Base-by-base conservation (phyloP, 2,888 invertebrate species). In the Limnephilus auricula region DNA sequence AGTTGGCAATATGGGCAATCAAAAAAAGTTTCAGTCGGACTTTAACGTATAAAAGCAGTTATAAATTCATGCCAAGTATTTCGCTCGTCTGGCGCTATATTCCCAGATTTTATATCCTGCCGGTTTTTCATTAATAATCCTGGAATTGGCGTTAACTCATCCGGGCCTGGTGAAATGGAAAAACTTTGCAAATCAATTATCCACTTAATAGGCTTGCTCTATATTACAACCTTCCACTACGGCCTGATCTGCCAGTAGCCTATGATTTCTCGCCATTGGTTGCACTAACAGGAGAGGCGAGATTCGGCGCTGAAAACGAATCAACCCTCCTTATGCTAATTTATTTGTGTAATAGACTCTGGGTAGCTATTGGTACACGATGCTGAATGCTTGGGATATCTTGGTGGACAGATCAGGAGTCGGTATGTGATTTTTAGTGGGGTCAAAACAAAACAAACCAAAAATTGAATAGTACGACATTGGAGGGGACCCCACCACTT, bases 131-230 rank as follows among this genome's bases (percentile, higher is more conserved):
- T 93, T 93, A 91, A 93, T 92, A 90, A 92, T 91, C 91, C 91
- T 84, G 89, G 90, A 92, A 91, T 91, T 90, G 92, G 90, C 91
- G 89, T 89, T 92, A 86, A 90, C 90, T 91, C 92, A 92, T 92
- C 92, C 90, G 86, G 88, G 89, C 85, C 89, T 90, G 80, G 91
- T 86, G 92, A 82, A 93, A 92, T 91, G 92, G 92, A 91, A 93
- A 92, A 93, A 93, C 93, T 93, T 93, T 91, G 82, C 82, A 91
- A 90, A 93, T 93, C 93, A 92, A 93, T 93, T 93, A 93, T 93
- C 91, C 91, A 92, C 92, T 92, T 92, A 92, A 92, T 91, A 90
- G 91, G 90, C 79, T 79, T 34, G 25, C 78, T 79, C 65, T 65
- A 65, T 65, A 65, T 65, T 65, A 65, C 25, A 65, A 25, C 31